phyloP scores from a whole-genome alignment of 2,113 vertebrate species.

The Xerus inauris region DNA sequence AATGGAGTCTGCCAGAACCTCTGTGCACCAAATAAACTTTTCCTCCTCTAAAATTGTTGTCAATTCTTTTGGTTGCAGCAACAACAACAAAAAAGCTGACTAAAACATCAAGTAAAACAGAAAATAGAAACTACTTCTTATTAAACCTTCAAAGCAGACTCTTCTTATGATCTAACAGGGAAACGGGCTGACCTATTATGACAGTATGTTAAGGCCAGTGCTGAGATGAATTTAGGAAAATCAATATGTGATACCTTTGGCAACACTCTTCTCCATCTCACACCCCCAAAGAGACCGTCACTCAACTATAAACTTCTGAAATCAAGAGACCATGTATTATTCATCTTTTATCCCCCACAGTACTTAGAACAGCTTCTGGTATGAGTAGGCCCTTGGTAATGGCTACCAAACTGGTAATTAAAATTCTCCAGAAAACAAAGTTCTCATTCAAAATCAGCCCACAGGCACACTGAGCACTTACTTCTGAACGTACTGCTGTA shows the following conservation, averaged over 20 bases:
- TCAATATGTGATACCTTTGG: neutral
- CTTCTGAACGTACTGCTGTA: neutral
- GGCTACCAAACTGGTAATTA: conserved; percentile 30
- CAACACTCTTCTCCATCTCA: neutral
- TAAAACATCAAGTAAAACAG: neutral
- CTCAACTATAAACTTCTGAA: conserved; percentile 4
- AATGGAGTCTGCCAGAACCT: no score
- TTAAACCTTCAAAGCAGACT: conserved; percentile 27
- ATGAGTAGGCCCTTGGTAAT: conserved; percentile 26
- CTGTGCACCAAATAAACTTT: no score
- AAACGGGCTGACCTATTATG: neutral
- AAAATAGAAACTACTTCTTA: conserved; percentile 49
- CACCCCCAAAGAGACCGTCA: neutral
- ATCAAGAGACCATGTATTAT: conserved; percentile 27
- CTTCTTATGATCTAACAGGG: neutral
- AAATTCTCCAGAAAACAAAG: conserved; percentile 54
- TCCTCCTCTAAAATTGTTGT: no score
- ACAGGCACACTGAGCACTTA: neutral
- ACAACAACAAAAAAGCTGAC: no score
- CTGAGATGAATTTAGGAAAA: conserved; percentile 35
- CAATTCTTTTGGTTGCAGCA: no score
- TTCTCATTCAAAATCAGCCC: conserved; percentile 51
- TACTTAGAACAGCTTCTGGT: conserved; percentile 36
- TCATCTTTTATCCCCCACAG: neutral
- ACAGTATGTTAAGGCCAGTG: neutral